Conservation (phyloP, 2,113 vertebrate species). For the Podarcis muralis region DNA sequence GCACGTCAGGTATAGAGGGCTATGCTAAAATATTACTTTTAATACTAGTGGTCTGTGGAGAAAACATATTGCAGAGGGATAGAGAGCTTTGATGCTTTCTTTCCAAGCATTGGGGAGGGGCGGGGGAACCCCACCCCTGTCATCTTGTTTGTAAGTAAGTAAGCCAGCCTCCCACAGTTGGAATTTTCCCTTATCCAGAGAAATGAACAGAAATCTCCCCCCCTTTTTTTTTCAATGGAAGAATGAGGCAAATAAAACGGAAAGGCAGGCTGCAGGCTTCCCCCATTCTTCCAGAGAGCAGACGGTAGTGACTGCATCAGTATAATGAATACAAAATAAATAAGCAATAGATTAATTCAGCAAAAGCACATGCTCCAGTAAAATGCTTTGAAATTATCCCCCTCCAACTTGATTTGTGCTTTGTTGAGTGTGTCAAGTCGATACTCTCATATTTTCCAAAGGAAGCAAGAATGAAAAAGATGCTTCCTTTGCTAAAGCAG, state of each 20-base stretch:
- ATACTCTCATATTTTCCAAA: slow-evolving; percentile 18
- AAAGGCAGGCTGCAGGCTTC: neutral
- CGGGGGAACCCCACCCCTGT: no score
- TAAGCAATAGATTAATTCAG: neutral
- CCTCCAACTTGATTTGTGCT: neutral
- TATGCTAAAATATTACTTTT: neutral
- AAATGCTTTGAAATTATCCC: neutral
- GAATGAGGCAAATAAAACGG: no score
- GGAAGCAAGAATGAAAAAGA: slow-evolving; percentile 22
- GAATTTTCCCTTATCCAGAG: no score
- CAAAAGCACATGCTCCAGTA: neutral
- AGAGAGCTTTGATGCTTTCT: no score
- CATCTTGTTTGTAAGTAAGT: no score
- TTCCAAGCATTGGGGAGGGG: no score
- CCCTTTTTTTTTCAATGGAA: no score
- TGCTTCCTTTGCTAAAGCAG: neutral
- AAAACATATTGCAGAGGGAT: no score
- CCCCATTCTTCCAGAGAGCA: neutral
- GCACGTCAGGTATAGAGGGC: neutral
- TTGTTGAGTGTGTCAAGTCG: neutral
- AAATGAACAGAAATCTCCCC: no score
- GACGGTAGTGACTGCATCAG: neutral
- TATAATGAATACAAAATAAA: neutral
- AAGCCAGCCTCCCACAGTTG: no score
- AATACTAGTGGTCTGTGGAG: no score